phyloP scores from a whole-genome alignment of 2,113 vertebrate genomes.

The Canis aureus region DNA sequence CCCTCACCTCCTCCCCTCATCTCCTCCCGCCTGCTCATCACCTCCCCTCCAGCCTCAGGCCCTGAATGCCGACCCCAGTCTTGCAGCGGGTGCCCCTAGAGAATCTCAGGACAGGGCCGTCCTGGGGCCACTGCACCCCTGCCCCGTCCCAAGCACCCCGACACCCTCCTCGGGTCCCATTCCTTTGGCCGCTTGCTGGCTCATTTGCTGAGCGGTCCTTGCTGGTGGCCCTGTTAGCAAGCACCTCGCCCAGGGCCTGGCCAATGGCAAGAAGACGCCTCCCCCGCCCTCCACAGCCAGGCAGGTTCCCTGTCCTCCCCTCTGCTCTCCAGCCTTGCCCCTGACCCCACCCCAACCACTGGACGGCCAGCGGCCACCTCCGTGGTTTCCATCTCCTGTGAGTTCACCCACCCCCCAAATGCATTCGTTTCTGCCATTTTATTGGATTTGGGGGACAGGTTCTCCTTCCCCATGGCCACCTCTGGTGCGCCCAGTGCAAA shows the following conservation, averaged over 20 bases:
- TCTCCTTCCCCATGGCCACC: neutral
- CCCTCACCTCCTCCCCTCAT: neutral
- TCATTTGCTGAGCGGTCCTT: too few species aligned
- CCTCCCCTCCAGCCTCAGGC: neutral
- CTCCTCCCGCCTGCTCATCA: neutral
- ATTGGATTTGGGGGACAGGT: neutral
- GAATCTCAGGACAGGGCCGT: neutral
- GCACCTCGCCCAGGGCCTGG: neutral
- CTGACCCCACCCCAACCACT: neutral
- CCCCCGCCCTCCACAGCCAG: fast-evolving
- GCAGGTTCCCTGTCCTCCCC: neutral
- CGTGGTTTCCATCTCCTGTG: neutral
- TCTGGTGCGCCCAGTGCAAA: too few species aligned
- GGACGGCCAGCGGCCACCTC: neutral
- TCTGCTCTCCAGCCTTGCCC: neutral
- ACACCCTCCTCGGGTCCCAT: too few species aligned
- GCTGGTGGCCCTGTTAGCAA: too few species aligned
- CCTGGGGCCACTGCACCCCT: neutral
- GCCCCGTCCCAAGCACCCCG: neutral
- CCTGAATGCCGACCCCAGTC: neutral
- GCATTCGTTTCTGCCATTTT: neutral
- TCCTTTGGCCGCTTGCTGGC: neutral
- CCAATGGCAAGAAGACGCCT: neutral
- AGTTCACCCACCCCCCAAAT: too few species aligned
- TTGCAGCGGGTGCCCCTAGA: neutral